Evolutionary conservation across 1,140 invertebrate genomes (phyloP).

Genomic region (silkworm (Bombyx mori)): DNA sequence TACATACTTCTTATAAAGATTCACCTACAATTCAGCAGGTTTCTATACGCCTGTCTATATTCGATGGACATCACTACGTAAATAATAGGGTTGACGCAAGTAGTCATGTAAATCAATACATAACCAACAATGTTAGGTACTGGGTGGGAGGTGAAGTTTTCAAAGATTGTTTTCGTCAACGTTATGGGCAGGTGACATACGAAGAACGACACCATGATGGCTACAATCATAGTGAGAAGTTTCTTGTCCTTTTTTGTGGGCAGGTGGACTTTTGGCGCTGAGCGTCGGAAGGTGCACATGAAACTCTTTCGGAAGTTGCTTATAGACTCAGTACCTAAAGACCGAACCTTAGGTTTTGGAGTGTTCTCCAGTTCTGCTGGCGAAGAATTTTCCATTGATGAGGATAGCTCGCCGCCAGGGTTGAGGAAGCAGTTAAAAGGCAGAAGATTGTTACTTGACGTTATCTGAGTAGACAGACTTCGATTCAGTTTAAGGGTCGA

Average conservation of each 20-base stretch:
- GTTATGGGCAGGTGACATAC: constrained; percentile 88
- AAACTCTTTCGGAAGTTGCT: constrained; percentile 20
- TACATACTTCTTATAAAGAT: not conserved
- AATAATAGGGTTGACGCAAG: constrained; percentile 89
- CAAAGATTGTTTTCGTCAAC: constrained; percentile 77
- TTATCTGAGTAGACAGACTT: too few species aligned
- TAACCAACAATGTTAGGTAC: constrained; percentile 82
- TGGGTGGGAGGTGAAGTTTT: constrained; percentile 72
- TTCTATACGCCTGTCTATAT: constrained; percentile 87
- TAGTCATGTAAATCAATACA: constrained; percentile 84
- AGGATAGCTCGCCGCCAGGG: constrained; percentile 31
- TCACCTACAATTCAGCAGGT: constrained; percentile 77
- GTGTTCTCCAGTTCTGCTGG: constrained; percentile 20
- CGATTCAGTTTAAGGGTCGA: too few species aligned
- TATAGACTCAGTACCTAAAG: constrained; percentile 12
- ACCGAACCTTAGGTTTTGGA: constrained; percentile 4
- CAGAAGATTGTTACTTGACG: too few species aligned
- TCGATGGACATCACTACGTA: constrained; percentile 91
- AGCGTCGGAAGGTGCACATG: constrained; percentile 34
- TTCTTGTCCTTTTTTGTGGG: constrained; percentile 83
- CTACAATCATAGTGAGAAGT: constrained; percentile 86
- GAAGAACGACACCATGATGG: constrained; percentile 85
- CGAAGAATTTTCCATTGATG: constrained; percentile 47
- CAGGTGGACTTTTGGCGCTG: constrained; percentile 65
- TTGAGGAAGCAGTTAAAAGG: constrained; percentile 28